Percentiles rank a stretch among this genome's conserved stretches.
phyloP scores from a whole-genome alignment of 2,888 invertebrate genomes.

The Stegana nigrithorax region DNA sequence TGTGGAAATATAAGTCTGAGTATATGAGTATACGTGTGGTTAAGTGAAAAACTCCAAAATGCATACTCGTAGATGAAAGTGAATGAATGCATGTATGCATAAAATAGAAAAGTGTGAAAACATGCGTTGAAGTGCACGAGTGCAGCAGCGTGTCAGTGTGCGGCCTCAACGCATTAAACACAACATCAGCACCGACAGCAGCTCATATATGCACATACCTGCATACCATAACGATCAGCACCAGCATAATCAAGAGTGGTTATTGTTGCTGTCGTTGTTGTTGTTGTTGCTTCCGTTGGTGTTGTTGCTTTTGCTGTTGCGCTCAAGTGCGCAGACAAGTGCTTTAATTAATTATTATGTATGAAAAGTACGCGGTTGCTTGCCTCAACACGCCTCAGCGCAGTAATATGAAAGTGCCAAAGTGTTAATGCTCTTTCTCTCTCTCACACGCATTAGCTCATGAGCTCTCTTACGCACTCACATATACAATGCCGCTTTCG shows the following conservation, averaged over 20 bases:
- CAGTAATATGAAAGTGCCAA: not conserved
- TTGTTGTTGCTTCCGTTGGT: no score
- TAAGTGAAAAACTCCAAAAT: not conserved
- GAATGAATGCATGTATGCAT: not conserved
- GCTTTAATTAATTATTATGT: slow-evolving; percentile 18
- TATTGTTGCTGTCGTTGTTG: no score
- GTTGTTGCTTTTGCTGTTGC: no score
- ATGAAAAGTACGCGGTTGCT: slow-evolving; percentile 1
- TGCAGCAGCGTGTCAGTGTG: no score
- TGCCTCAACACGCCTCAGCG: not conserved
- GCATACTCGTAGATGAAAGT: not conserved
- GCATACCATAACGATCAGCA: not conserved
- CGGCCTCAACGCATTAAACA: not conserved
- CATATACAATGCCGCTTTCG: not conserved
- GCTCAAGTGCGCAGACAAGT: slow-evolving; percentile 2
- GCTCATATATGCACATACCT: no score
- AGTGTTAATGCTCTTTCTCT: not conserved
- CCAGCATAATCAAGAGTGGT: not conserved
- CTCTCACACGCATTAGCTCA: no score
- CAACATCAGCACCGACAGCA: not conserved
- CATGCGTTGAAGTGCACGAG: no score
- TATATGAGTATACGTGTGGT: not conserved
- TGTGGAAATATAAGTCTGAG: not conserved
- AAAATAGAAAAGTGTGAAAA: not conserved
- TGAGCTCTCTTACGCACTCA: no score